These are phyloP conservation scores for Melanargia galathea DNA, from an alignment of 2,888 invertebrate species.

Conservation along the genomic window DNA sequence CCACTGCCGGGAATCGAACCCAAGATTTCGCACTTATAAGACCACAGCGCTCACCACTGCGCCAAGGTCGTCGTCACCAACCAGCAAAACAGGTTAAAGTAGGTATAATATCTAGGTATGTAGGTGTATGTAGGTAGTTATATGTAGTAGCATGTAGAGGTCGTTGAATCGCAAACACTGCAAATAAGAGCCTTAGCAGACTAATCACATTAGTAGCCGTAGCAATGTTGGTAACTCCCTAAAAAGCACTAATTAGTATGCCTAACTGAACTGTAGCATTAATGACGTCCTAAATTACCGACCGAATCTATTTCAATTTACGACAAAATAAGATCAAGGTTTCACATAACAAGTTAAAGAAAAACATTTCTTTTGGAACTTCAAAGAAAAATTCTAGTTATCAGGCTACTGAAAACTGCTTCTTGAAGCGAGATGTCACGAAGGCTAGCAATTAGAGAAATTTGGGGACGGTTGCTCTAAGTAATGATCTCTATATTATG, in stretches of 20 bases:
- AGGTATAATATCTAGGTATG: too few relatives aligned
- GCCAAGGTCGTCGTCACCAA: too few relatives aligned
- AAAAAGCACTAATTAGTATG: constrained; percentile 13
- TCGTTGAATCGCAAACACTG: neutral
- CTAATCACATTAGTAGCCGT: constrained; percentile 12
- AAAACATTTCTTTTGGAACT: neutral
- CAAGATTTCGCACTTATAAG: too few relatives aligned
- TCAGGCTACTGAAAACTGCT: too few relatives aligned
- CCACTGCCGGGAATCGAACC: too few relatives aligned
- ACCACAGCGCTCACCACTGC: too few relatives aligned
- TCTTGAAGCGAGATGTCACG: too few relatives aligned
- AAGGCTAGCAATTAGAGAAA: too few relatives aligned
- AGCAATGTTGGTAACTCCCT: constrained; percentile 1
- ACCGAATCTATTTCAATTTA: neutral
- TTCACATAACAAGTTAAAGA: neutral
- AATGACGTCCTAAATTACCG: neutral
- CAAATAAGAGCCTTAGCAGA: constrained; percentile 10
- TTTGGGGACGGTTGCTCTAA: too few relatives aligned
- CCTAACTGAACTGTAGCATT: neutral
- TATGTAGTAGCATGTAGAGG: neutral
- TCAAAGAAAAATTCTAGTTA: too few relatives aligned
- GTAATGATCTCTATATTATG: too few relatives aligned
- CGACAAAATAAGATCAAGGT: neutral
- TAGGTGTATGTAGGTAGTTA: neutral
- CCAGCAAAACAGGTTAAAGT: too few relatives aligned